Conservation (phyloP, 2,888 invertebrate species). For the Ypsolopha scabrella region DNA sequence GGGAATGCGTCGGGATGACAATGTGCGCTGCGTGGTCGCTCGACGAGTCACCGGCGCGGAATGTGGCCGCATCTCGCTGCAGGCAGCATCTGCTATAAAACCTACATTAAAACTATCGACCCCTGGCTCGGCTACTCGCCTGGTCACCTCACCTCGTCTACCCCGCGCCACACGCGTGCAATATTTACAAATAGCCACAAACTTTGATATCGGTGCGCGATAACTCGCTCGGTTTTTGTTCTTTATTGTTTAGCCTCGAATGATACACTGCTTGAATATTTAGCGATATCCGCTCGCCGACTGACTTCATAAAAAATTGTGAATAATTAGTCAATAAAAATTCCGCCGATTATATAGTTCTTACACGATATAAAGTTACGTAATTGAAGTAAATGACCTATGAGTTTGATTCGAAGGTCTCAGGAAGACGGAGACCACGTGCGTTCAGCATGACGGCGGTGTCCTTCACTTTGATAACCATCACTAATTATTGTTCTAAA, state of each 20-base stretch:
- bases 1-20: constrained; percentile 7
- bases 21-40: constrained; percentile 2
- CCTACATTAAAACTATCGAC: constrained; percentile 6
- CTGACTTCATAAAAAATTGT: constrained; percentile 53
- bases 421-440: constrained; percentile 5
- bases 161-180: background rate
- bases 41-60: constrained; percentile 49
- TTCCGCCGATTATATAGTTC: constrained; percentile 64
- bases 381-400: constrained; percentile 68
- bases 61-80: constrained; percentile 36
- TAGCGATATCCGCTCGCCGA: constrained; percentile 60
- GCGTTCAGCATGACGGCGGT: constrained; percentile 6
- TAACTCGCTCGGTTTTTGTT: constrained; percentile 46
- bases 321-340: constrained; percentile 71
- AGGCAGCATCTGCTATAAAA: constrained; percentile 22
- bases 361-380: constrained; percentile 60
- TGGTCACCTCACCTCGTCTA: no score
- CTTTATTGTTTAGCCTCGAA: constrained; percentile 60
- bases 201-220: constrained; percentile 18
- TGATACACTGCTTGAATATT: constrained; percentile 69
- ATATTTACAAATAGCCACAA: background rate
- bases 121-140: background rate
- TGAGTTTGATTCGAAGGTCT: constrained; percentile 40
- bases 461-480: constrained; percentile 2
- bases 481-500: background rate